These are phyloP conservation scores for Antitype chi DNA, from an alignment of 2,888 invertebrate genomes.

Conservation along the genomic window DNA sequence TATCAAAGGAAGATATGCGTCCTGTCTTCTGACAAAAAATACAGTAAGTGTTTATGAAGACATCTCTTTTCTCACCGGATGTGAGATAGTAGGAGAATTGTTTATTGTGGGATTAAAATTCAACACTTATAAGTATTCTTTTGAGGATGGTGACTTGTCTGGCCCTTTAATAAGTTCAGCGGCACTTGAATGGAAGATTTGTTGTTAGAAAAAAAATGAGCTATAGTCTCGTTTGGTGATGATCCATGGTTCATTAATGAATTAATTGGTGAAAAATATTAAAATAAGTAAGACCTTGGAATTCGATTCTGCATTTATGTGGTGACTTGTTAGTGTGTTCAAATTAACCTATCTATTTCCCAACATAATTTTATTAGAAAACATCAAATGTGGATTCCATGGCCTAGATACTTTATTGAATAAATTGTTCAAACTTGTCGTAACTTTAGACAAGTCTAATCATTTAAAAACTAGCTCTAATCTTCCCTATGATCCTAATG, in stretches of 20 bases:
- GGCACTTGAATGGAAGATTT: slow-evolving; percentile 7
- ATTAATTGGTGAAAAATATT: neutral
- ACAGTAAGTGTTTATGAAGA: slow-evolving; percentile 51
- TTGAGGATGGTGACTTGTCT: slow-evolving; percentile 22
- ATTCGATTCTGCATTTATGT: neutral
- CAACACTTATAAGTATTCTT: slow-evolving; percentile 48
- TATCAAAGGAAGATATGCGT: slow-evolving; percentile 62
- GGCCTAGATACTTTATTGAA: neutral
- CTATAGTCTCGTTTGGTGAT: neutral
- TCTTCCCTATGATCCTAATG: slow-evolving; percentile 27
- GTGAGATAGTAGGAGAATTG: slow-evolving; percentile 63
- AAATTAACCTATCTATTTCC: neutral
- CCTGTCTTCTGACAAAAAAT: slow-evolving; percentile 54
- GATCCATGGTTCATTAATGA: neutral
- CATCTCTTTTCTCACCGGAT: slow-evolving; percentile 67
- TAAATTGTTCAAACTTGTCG: neutral
- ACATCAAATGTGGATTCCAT: slow-evolving; percentile 1
- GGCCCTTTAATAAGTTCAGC: slow-evolving; percentile 48
- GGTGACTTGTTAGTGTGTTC: too few relatives aligned
- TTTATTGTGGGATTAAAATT: slow-evolving; percentile 65
- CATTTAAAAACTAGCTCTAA: slow-evolving; percentile 17
- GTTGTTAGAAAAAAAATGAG: slow-evolving; percentile 21
- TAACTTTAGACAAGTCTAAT: neutral
- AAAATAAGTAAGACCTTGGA: neutral
- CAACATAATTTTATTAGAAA: neutral